Conservation (phyloP, 2,797 vertebrate genomes). For the Synaphobranchus kaupii region DNA sequence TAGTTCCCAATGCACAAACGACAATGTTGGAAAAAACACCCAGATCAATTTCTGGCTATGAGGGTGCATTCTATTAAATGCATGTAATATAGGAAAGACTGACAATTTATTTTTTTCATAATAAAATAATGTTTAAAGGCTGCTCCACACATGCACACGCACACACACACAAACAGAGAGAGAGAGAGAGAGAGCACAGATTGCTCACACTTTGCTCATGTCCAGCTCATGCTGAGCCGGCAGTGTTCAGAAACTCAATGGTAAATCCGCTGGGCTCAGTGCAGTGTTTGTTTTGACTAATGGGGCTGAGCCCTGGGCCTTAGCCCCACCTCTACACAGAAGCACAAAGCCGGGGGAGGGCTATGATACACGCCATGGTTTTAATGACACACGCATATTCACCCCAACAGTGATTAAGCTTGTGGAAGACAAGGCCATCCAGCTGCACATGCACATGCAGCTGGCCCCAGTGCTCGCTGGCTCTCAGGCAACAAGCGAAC, state of each 20-base stretch:
- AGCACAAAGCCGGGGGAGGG: too few species aligned
- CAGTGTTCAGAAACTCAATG: neutral
- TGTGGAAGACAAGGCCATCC: neutral
- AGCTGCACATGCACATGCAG: neutral
- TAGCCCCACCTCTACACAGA: neutral
- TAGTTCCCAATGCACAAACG: too few species aligned
- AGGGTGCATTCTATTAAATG: too few species aligned
- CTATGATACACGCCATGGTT: neutral
- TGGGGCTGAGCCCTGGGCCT: neutral
- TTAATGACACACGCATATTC: neutral
- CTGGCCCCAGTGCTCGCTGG: neutral
- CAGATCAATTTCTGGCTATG: too few species aligned
- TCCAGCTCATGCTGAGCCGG: neutral
- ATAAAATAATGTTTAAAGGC: too few species aligned
- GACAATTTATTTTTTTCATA: too few species aligned
- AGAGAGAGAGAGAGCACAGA: neutral
- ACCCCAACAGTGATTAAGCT: neutral
- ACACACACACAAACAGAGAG: too few species aligned
- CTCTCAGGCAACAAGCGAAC: neutral
- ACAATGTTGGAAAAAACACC: too few species aligned
- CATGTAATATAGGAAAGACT: too few species aligned
- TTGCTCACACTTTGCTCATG: neutral
- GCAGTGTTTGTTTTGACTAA: neutral
- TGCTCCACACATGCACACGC: too few species aligned
- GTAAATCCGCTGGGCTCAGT: neutral